A percentile compares a stretch with the other conserved stretches of the same genome.
These are phyloP conservation scores for Papilio protenor DNA, from an alignment of 2,888 invertebrate genomes.

Conservation along the genomic window DNA sequence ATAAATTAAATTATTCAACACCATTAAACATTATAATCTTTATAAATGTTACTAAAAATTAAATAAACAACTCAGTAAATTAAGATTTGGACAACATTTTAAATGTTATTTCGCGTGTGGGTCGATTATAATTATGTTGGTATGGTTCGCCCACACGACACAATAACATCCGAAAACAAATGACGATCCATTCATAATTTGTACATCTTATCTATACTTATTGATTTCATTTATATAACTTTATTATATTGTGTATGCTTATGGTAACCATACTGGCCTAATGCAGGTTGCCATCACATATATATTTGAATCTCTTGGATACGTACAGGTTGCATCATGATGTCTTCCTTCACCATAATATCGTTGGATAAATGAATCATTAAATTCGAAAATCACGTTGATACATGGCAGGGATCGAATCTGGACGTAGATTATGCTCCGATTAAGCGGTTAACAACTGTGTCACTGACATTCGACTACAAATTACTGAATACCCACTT, in stretches of 20 bases:
- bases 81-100: slow-evolving; percentile 17
- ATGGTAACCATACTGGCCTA: too few species aligned
- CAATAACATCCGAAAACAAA: slow-evolving; percentile 12
- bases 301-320: too few species aligned
- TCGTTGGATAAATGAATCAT: too few species aligned
- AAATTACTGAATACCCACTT: not conserved
- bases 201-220: not conserved
- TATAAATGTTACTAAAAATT: not conserved
- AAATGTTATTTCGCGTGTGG: slow-evolving; percentile 26
- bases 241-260: too few species aligned
- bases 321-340: too few species aligned
- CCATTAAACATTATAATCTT: slow-evolving; percentile 1
- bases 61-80: slow-evolving; percentile 17
- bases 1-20: not conserved
- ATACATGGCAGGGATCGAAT: too few species aligned
- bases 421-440: too few species aligned
- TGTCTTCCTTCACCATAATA: too few species aligned
- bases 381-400: too few species aligned
- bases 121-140: slow-evolving; percentile 14
- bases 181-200: slow-evolving; percentile 17
- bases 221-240: not conserved
- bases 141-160: slow-evolving; percentile 15
- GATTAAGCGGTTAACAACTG: too few species aligned
- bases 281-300: too few species aligned
- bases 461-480: too few species aligned